Base-by-base conservation (phyloP, 2,888 invertebrate species). In the Lepidonotus clava region DNA sequence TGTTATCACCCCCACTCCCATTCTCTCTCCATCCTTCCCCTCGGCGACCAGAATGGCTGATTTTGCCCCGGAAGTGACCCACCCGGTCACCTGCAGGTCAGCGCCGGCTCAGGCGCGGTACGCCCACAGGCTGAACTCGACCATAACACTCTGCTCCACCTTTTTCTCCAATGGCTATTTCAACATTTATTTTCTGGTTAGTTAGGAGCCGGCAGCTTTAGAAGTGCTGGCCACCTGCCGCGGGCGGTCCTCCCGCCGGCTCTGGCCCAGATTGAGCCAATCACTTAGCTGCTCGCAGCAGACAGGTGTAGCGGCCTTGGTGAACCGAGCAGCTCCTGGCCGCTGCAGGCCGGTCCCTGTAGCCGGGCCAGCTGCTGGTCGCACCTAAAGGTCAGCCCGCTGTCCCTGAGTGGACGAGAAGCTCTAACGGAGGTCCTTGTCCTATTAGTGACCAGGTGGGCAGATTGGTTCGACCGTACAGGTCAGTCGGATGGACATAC, bases 291-390 rank as follows among this genome's bases (percentile, higher is more conserved):
- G 61, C 28, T 61, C 28, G 61, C 61, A n/a, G n/a, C n/a, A 61
- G 61, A 61, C 61, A 61, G 61, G 61, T 61, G 61, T 24, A 61
- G 61, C 61, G 61, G 61, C 61, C 61, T 24, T 2, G 24, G 61
- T 32, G n/a, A n/a, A 61, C 61, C 28, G 61, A 61, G 61, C 61
- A 61, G 61, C 61, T 61, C 61, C 11, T 2, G 28, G 61, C 11
- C 28, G 61, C 5, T 61, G 61, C 28, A 11, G n/a, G 28, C 61
- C 28, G 61, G 28, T 61, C 61, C 28, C 61, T 61, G 28, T 61
- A 28, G 28, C 28, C 24, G 61, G 28, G 1, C 61, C 2, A 61
- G 24, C 61, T 61, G 61, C 28, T 32, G 21, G 61, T 11, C 28
- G 61, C 28, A 32, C 61, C 61, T 61, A 61, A 61, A 61, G 61